These are phyloP conservation scores for Vireo griseus DNA, from an alignment of 2,797 vertebrate genomes.

Conservation along the genomic window DNA sequence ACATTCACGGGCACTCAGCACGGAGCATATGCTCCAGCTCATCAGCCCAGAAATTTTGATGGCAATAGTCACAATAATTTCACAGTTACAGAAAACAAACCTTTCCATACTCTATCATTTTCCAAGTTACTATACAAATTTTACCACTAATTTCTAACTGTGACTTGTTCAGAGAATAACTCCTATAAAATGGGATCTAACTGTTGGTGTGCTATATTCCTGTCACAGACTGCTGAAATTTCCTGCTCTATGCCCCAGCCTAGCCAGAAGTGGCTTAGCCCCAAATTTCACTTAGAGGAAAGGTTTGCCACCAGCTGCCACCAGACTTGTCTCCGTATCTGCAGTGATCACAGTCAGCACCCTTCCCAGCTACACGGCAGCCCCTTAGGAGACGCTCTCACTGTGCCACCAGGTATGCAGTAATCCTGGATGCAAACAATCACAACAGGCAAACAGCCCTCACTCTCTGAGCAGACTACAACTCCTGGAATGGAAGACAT, in stretches of 20 bases:
- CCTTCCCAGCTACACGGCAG: not conserved
- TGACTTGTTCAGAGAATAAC: not conserved
- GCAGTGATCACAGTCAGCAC: not conserved
- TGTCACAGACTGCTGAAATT: not conserved
- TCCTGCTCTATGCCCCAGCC: not conserved
- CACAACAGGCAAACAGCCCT: not conserved
- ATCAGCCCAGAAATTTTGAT: constrained; percentile 36
- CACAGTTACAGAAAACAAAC: constrained; percentile 23
- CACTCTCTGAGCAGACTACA: not conserved
- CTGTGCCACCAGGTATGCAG: not conserved
- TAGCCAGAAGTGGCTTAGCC: not conserved
- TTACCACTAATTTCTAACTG: not conserved
- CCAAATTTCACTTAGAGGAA: not conserved
- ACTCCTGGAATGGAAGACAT: not conserved
- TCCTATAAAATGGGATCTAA: not conserved
- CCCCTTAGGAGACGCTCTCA: not conserved
- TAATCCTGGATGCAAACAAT: not conserved
- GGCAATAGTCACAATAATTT: constrained; percentile 53
- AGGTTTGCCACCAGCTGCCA: not conserved
- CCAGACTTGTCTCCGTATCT: not conserved
- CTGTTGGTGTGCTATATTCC: accelerated
- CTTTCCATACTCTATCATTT: not conserved
- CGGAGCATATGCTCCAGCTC: constrained; percentile 29
- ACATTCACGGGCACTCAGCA: constrained; percentile 41
- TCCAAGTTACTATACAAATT: not conserved